Evolutionary conservation across 2,113 vertebrate genomes (phyloP).

Genomic region (Vicugna pacos): DNA sequence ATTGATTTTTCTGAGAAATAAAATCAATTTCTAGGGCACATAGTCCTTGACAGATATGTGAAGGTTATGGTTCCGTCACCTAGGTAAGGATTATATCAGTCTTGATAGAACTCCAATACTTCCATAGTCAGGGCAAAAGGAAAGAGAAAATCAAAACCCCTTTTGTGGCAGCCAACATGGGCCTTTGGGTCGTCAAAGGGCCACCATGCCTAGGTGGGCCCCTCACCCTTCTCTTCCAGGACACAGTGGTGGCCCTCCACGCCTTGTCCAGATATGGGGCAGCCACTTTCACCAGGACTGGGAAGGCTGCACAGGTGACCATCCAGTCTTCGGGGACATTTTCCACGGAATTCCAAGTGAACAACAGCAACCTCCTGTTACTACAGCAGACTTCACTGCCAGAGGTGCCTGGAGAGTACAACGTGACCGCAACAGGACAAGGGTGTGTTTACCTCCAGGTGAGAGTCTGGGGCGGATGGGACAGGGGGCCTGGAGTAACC

Average conservation of each 20-base stretch:
- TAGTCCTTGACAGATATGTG: neutral
- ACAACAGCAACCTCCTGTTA: constrained; percentile 90
- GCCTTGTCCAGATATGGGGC: constrained; percentile 84
- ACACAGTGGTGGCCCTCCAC: constrained; percentile 89
- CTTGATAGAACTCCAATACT: neutral
- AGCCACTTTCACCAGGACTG: constrained; percentile 76
- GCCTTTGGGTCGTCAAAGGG: neutral
- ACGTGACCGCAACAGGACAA: constrained; percentile 78
- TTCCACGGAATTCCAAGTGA: constrained; percentile 87
- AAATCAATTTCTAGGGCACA: neutral
- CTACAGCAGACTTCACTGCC: constrained; percentile 88
- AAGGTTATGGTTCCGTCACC: neutral
- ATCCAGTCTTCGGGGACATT: constrained; percentile 74
- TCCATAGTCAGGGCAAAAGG: neutral
- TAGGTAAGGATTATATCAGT: neutral
- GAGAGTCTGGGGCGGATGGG: constrained; percentile 7
- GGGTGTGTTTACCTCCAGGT: constrained; percentile 90
- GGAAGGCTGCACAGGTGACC: constrained; percentile 65
- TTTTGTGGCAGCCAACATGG: too few species aligned
- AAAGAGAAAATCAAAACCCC: neutral
- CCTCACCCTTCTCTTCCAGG: constrained; percentile 75
- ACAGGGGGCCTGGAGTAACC: neutral
- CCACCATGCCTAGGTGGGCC: neutral
- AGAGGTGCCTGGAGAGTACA: constrained; percentile 86
- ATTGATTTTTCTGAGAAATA: neutral